Conservation (phyloP, 2,888 invertebrate species). For the Phortica magna region DNA sequence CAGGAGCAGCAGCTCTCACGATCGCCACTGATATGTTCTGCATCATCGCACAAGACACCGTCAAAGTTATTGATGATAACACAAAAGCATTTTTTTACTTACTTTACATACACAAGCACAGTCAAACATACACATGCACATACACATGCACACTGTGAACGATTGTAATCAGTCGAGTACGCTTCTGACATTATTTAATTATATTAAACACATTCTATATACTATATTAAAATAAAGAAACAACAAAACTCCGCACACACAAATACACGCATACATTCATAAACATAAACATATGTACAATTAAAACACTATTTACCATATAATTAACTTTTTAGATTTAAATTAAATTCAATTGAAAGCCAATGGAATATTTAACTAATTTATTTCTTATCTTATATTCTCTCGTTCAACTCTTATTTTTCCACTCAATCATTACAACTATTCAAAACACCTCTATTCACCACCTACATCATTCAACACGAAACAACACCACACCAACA, state of each 20-base stretch:
- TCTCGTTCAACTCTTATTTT: neutral
- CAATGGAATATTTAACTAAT: neutral
- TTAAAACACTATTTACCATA: neutral
- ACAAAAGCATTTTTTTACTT: conserved; percentile 13
- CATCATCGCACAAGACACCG: conserved; percentile 52
- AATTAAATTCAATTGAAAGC: neutral
- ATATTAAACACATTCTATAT: neutral
- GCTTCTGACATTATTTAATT: neutral
- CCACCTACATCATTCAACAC: too few relatives aligned
- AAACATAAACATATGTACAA: neutral
- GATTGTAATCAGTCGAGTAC: too few relatives aligned
- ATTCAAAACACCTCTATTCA: too few relatives aligned
- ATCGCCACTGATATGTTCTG: conserved; percentile 49
- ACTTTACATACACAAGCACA: conserved; percentile 3
- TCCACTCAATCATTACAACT: conserved; percentile 25
- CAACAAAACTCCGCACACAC: conserved; percentile 28
- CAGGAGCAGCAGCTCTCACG: neutral
- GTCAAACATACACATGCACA: conserved; percentile 16
- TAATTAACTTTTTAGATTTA: neutral
- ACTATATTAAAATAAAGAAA: too few relatives aligned
- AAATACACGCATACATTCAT: conserved; percentile 44
- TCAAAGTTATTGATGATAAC: neutral
- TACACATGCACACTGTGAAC: too few relatives aligned
- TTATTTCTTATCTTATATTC: conserved; percentile 21
- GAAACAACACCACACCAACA: neutral